Percentiles rank a stretch among this genome's conserved stretches.
phyloP scores from a whole-genome alignment of 2,797 vertebrate species.

The Echiichthys vipera region DNA sequence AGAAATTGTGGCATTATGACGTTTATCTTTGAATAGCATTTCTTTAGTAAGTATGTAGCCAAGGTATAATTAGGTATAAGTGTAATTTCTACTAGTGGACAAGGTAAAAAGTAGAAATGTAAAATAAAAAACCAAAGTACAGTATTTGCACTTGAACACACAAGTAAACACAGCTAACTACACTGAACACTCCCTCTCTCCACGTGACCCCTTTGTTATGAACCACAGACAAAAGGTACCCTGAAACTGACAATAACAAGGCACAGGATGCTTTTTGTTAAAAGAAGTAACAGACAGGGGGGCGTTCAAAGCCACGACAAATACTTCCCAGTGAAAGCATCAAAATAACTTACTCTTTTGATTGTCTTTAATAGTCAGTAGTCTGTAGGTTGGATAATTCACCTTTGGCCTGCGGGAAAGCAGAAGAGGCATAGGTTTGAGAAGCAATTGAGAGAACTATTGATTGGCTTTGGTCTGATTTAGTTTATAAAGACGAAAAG shows the following conservation, averaged over 20 bases:
- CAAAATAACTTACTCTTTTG: conserved; percentile 76
- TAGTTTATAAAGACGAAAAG: conserved; percentile 20
- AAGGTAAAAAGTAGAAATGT: too few species aligned
- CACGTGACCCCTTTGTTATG: conserved; percentile 7
- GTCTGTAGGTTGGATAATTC: conserved; percentile 63
- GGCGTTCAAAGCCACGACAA: conserved; percentile 22
- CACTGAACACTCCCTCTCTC: background rate
- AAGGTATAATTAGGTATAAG: too few species aligned
- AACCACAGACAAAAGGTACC: background rate
- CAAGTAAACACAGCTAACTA: background rate
- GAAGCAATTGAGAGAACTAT: conserved; percentile 26
- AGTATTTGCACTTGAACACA: too few species aligned
- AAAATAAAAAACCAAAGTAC: too few species aligned
- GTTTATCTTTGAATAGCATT: too few species aligned
- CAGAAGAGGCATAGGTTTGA: conserved; percentile 10
- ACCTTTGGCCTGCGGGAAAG: conserved; percentile 72
- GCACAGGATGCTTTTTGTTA: conserved; percentile 21
- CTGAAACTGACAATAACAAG: conserved; percentile 6
- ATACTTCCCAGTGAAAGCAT: conserved; percentile 10
- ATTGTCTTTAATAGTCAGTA: conserved; percentile 67
- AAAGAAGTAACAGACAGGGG: background rate
- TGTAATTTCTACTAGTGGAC: too few species aligned
- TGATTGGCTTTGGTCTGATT: conserved; percentile 26
- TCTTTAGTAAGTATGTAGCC: too few species aligned
- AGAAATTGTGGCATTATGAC: too few species aligned